Evolutionary conservation across 2,113 vertebrate genomes (phyloP).

Genomic region (Alosa alosa): DNA sequence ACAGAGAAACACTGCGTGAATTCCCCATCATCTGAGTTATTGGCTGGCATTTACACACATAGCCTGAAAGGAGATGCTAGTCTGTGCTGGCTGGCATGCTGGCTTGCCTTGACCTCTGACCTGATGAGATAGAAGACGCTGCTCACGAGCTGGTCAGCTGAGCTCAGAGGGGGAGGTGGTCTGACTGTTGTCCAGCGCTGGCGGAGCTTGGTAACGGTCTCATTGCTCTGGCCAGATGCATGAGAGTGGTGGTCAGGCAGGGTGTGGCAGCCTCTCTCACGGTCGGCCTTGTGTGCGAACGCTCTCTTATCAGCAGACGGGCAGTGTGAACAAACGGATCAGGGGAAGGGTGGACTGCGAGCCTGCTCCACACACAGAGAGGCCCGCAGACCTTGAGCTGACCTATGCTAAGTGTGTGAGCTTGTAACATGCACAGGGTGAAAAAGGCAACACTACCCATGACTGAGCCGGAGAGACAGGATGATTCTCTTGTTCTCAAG

Average conservation of each 20-base stretch:
- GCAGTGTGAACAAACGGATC: not conserved
- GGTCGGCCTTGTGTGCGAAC: not conserved
- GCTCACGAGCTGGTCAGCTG: not conserved
- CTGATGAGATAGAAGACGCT: not conserved
- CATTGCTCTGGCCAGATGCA: not conserved
- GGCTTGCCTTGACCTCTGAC: not conserved
- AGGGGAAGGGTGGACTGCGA: not conserved
- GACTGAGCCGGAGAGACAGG: not conserved
- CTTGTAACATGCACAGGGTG: slow-evolving; percentile 35
- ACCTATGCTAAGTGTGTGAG: not conserved
- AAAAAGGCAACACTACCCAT: not conserved
- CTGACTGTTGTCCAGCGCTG: not conserved
- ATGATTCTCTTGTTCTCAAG: not conserved
- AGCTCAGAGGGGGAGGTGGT: not conserved
- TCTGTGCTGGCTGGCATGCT: not conserved
- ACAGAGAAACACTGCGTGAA: not conserved
- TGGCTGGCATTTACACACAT: not conserved
- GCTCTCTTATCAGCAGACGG: not conserved
- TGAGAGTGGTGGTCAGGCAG: not conserved
- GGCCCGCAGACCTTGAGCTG: not conserved
- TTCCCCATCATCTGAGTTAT: not conserved
- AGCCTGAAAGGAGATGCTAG: not conserved
- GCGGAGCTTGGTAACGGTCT: not conserved
- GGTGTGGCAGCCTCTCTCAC: not conserved
- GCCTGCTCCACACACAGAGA: not conserved